Base-by-base conservation (phyloP, 2,113 vertebrate genomes). In the Grammomys dolichurus region DNA sequence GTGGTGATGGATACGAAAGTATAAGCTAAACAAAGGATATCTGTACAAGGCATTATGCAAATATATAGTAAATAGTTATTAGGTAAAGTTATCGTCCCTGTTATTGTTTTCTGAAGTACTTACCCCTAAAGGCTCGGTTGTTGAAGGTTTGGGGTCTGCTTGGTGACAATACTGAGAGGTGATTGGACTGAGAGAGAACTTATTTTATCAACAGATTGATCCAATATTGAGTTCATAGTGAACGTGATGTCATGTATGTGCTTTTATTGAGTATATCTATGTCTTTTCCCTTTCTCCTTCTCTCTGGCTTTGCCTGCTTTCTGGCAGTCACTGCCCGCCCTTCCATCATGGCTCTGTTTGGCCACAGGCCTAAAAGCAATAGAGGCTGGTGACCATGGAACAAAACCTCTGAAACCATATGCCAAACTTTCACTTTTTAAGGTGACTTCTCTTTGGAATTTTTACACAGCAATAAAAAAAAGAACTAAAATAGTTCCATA, bases 1-100 rank as follows among this genome's bases (percentile, higher is more conserved):
- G 60, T 63, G 78, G 78, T 2, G 20, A 84, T 4, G 58, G 33
- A 4, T 77, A 89, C 65, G 87, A 92, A 88, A 89, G 1, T 19
- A 90, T 43, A 93, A 93, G 94, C 28, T 69, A 51, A 97, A 84
- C 1, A 28, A 84, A 72, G 22, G 91, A 72, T 0, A 36, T 89
- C 1, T 9, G 3, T 69, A 3, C 28, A 91, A 5, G 4, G 31
- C 80, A n/a, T 56, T 70, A 56, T 40, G 90, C 33, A 67, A 92
- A 51, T 77, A 6, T 10, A 72, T 7, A 90, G 51, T 26, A 58
- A 72, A 70, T 54, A 67, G 43, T 69, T 54, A 69, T 46, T 81
- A 81, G n/a, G 17, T 63, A 85, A 43, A 60, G 89, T 90, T 92
- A 77, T 85, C 56, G 36, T 6, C 7, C 14, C 3, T 28, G 51